phyloP scores from a whole-genome alignment of 2,113 vertebrate genomes.

The Lycaon pictus region DNA sequence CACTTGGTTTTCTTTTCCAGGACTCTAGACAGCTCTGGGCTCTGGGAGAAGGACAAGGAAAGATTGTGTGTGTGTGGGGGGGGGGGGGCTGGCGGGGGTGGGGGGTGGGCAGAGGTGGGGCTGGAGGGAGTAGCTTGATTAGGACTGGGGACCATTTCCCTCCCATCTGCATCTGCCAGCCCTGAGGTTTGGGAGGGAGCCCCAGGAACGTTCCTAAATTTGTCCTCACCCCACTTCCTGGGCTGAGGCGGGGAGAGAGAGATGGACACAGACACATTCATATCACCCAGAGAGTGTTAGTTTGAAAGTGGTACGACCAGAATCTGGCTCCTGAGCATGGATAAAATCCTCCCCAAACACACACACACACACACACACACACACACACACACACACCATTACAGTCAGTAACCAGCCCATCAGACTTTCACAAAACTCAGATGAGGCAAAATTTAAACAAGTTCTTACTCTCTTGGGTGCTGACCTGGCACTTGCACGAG shows the following conservation, averaged over 20 bases:
- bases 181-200: neutral
- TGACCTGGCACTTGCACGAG: fast-evolving
- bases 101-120: too few relatives aligned
- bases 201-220: neutral
- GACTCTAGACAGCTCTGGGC: neutral
- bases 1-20: neutral
- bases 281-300: neutral
- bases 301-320: neutral
- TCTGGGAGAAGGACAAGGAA: neutral
- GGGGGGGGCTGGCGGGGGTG: too few relatives aligned
- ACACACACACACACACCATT: neutral
- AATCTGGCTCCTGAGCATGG: neutral
- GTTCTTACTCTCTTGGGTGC: fast-evolving
- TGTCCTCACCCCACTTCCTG: neutral
- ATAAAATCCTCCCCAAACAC: neutral
- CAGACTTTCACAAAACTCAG: neutral
- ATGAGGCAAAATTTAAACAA: neutral
- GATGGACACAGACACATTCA: neutral
- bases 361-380: neutral
- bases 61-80: neutral
- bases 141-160: neutral
- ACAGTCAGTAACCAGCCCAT: neutral
- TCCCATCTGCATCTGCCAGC: neutral
- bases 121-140: fast-evolving
- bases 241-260: neutral